These are phyloP conservation scores for Drosophila erecta DNA, from an alignment of 1,140 invertebrate genomes.

Conservation along the genomic window DNA sequence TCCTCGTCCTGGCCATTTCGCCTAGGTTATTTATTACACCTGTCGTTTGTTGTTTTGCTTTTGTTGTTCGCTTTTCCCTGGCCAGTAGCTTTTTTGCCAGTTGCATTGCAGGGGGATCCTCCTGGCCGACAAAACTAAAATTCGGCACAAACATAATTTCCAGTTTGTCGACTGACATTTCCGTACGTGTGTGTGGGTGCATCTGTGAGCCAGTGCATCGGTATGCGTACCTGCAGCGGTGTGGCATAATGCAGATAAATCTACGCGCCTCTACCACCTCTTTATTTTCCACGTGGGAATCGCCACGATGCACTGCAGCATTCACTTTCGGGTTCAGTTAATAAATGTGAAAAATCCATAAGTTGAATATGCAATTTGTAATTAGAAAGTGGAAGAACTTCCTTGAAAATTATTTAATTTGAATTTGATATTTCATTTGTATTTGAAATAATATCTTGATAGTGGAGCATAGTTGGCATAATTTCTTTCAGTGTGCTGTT, in stretches of 20 bases:
- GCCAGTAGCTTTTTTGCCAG: constrained; percentile 37
- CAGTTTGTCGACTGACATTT: constrained; percentile 80
- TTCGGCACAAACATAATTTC: constrained; percentile 82
- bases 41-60: constrained; percentile 70
- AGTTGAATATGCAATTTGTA: too few species aligned
- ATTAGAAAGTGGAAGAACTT: too few species aligned
- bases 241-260: constrained; percentile 74
- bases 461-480: too few species aligned
- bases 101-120: constrained; percentile 48
- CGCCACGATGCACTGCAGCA: constrained; percentile 5
- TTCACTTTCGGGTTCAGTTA: background rate
- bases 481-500: constrained; percentile 33
- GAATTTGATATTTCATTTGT: too few species aligned
- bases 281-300: constrained; percentile 81
- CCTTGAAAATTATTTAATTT: too few species aligned
- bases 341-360: background rate
- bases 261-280: constrained; percentile 65
- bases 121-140: constrained; percentile 65
- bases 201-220: constrained; percentile 9
- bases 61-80: constrained; percentile 41
- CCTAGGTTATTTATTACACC: constrained; percentile 79
- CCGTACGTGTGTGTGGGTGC: constrained; percentile 39
- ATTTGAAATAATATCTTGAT: too few species aligned
- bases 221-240: constrained; percentile 37
- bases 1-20: constrained; percentile 52